Base-by-base conservation (phyloP, 2,797 vertebrate genomes). In the Bufotes viridis region DNA sequence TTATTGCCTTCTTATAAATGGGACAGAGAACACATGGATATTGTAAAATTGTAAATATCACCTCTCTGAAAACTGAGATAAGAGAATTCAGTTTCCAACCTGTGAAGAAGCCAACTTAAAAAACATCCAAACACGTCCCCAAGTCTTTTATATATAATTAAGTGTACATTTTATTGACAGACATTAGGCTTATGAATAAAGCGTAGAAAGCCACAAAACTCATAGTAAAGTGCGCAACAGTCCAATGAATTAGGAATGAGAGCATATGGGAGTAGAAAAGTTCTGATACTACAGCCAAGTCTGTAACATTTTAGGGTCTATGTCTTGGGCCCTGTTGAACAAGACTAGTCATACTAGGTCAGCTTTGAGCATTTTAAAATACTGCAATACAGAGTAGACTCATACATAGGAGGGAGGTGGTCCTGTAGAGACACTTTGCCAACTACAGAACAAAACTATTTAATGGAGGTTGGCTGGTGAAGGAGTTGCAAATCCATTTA, bases 61-160 rank as follows among this genome's bases (percentile, higher is more conserved):
- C 6, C 60, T 22, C 3, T 49, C 63, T 67, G 49, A 67, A n/a
- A 81, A 24, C 1, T 17, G 34, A 65, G 34, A 67, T 78, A n/a
- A 65, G 12, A 81, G 22, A 49, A 49, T 1, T 51, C 7, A 24
- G 1, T 53, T 76, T 81, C 34, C 9, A 65, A 34, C 9, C 24
- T 65, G 61, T n/a, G 12, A 81, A 67, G 12, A 81, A 51, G 22
- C 22, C 15, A 51, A 65, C 10, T 24, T 49, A 22, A 51, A 81
- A 81, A n/a, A 65, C 34, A 8, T 34, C 34, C 60, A 81, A 67
- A 51, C 15, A n/a, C 13, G n/a, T 51, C 22, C 22, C 15, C 12
- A 63, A 81, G 65, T 63, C 20, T 81, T 65, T 81, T 49, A 65
- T 51, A 81, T n/a, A 42, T 65, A 81, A 80, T 80, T 80, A 60